A percentile compares a stretch with the other conserved stretches of the same genome.
phyloP scores from a whole-genome alignment of 2,113 vertebrate genomes.

The Mesoclemmys tuberculata region DNA sequence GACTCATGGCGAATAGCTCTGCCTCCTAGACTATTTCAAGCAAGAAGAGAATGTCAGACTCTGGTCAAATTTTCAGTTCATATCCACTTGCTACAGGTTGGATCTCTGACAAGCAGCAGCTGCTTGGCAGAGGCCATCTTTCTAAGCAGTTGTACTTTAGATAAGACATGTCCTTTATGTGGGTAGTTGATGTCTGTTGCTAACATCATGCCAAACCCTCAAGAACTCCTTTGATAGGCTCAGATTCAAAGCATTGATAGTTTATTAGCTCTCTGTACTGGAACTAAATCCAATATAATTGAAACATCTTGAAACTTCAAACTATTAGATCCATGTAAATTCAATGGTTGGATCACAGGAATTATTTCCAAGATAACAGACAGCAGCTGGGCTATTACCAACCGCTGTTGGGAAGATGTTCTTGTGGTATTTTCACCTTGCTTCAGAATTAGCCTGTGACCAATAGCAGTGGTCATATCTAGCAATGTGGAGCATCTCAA shows the following conservation, averaged over 20 bases:
- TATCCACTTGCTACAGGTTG: not conserved
- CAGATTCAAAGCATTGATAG: not conserved
- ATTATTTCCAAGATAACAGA: not conserved
- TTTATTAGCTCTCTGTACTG: not conserved
- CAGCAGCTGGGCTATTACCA: not conserved
- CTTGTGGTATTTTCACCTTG: not conserved
- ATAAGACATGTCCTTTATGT: not conserved
- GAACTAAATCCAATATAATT: not conserved
- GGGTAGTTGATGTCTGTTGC: not conserved
- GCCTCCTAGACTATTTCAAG: not conserved
- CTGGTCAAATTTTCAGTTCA: slow-evolving; percentile 5
- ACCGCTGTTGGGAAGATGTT: not conserved
- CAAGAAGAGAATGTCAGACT: slow-evolving; percentile 8
- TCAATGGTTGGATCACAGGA: not conserved
- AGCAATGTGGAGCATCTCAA: not conserved
- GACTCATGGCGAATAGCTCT: not conserved
- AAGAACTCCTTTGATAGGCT: not conserved
- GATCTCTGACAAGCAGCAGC: not conserved
- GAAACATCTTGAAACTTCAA: not conserved
- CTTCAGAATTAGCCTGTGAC: not conserved
- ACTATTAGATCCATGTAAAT: not conserved
- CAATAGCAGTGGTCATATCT: too few species aligned
- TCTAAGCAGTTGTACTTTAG: not conserved
- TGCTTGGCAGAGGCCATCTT: not conserved
- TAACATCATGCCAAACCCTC: fast-evolving